phyloP scores from a whole-genome alignment of 2,888 invertebrate species.

The Lithophane ornitopus region DNA sequence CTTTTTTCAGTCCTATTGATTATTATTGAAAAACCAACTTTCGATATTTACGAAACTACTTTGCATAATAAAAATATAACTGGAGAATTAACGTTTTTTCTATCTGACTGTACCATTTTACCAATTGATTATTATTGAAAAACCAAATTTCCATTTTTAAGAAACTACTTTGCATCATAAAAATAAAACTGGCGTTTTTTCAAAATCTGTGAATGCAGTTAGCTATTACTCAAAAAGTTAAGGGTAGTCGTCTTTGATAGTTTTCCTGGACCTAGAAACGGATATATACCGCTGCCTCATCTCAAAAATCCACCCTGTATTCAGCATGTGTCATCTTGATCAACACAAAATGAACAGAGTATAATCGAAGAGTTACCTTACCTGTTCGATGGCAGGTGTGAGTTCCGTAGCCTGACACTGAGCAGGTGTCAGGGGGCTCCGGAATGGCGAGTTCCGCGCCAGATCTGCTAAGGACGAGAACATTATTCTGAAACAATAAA shows the following conservation, averaged over 20 bases:
- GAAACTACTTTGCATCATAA: not conserved
- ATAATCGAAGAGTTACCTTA: conserved; percentile 45
- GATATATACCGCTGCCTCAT: not conserved
- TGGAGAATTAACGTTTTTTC: not conserved
- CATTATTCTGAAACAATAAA: conserved; percentile 84
- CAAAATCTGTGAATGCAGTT: not conserved
- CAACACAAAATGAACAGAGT: not conserved
- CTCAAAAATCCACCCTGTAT: not conserved
- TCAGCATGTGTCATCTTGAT: not conserved
- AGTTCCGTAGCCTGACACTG: conserved; percentile 88
- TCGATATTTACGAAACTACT: not conserved
- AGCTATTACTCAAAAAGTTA: not conserved
- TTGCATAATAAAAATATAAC: not conserved
- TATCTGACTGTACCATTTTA: not conserved
- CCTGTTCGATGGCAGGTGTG: conserved; percentile 75
- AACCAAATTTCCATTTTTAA: not conserved
- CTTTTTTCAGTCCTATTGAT: not conserved
- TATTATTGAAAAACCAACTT: not conserved
- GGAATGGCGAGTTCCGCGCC: conserved; percentile 92
- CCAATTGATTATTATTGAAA: not conserved
- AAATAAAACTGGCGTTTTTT: not conserved
- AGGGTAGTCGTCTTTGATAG: too few species aligned
- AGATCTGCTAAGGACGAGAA: conserved; percentile 91
- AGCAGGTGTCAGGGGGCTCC: conserved; percentile 90
- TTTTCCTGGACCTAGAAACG: not conserved